A percentile compares a stretch with the other conserved stretches of the same genome.
Evolutionary conservation across 2,888 invertebrate genomes (phyloP).

Genomic region (Agrochola macilenta): DNA sequence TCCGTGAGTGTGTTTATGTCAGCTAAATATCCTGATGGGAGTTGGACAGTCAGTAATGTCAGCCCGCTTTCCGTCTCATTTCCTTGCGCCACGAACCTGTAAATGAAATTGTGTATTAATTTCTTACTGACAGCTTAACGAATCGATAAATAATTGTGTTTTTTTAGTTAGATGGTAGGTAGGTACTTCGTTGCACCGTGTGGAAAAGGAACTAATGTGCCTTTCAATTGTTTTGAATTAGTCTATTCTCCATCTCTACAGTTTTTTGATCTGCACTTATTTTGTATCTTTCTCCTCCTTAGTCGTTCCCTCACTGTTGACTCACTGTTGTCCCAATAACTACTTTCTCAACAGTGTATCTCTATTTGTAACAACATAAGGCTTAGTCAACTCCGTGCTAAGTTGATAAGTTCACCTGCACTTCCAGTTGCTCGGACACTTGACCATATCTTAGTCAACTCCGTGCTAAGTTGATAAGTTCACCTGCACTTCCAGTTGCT

Average conservation of each 20-base stretch:
- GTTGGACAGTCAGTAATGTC: constrained; percentile 96
- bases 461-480: neutral
- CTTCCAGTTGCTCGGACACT: neutral
- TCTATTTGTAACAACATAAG: neutral
- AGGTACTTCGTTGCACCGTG: neutral
- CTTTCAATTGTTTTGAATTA: neutral
- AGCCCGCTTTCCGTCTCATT: constrained; percentile 95
- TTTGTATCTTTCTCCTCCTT: neutral
- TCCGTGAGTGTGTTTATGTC: constrained; percentile 94
- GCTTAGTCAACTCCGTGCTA: neutral
- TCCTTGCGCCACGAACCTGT: constrained; percentile 92
- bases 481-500: neutral
- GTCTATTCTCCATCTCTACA: neutral
- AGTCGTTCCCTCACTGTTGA: neutral
- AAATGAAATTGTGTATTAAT: constrained; percentile 27
- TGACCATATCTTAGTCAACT: neutral
- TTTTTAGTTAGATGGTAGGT: neutral
- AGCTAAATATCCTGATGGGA: constrained; percentile 97
- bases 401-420: neutral
- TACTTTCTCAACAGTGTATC: neutral
- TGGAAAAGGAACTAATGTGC: neutral
- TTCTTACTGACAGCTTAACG: too few relatives aligned
- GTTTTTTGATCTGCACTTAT: neutral
- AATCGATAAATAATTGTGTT: neutral
- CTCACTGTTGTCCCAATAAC: neutral